phyloP scores from a whole-genome alignment of 2,113 vertebrate species.

The Corythoichthys haematopterus region DNA sequence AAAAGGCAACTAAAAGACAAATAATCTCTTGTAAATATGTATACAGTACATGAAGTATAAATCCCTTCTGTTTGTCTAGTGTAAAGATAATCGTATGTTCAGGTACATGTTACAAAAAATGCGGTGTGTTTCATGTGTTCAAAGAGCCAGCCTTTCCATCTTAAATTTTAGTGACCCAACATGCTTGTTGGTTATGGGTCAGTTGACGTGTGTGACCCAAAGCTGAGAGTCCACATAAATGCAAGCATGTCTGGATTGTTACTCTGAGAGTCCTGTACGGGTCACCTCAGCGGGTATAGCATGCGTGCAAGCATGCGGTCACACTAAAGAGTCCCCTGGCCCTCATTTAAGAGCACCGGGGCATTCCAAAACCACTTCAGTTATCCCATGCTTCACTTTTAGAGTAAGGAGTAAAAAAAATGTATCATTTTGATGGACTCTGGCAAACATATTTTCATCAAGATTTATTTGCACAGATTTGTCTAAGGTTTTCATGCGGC shows the following conservation, averaged over 20 bases:
- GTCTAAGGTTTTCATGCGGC: conserved; percentile 48
- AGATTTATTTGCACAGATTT: conserved; percentile 50
- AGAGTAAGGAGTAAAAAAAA: conserved; percentile 13
- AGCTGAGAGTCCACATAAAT: conserved; percentile 13
- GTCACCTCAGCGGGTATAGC: not conserved
- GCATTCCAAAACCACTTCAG: not conserved
- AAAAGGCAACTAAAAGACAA: not conserved
- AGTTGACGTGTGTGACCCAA: conserved; percentile 19
- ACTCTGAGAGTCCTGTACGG: conserved; percentile 6
- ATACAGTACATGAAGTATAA: no score
- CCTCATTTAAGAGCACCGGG: not conserved
- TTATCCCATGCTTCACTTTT: not conserved
- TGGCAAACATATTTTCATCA: conserved; percentile 36
- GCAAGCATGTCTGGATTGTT: conserved; percentile 33
- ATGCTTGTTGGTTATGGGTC: conserved; percentile 31
- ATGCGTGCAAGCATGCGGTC: not conserved
- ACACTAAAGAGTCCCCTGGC: not conserved
- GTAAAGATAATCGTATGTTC: not conserved
- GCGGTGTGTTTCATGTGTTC: not conserved
- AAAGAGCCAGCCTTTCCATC: conserved; percentile 19
- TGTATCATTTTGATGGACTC: conserved; percentile 20
- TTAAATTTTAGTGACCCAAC: conserved; percentile 36
- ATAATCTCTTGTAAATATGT: not conserved
- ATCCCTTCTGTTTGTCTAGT: not conserved
- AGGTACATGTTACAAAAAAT: not conserved